A percentile compares a stretch with the other conserved stretches of the same genome.
Conservation (phyloP, 1,140 invertebrate genomes). For the Cotesia glomerata region DNA sequence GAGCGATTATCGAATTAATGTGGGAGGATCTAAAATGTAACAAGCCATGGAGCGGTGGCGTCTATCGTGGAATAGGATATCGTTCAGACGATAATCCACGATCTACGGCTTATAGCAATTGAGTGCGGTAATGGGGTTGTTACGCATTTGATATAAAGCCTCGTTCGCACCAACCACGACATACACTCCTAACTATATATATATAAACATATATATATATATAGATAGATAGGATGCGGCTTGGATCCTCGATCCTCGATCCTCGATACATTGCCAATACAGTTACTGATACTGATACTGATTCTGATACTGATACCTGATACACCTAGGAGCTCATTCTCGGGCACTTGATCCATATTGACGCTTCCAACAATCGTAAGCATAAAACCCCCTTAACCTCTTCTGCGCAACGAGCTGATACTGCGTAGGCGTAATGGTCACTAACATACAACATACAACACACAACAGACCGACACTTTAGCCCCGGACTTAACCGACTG, state of each 20-base stretch:
- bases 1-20: slow-evolving; percentile 48
- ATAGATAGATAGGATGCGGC: no score
- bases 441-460: no score
- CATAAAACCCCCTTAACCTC: neutral
- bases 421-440: no score
- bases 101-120: slow-evolving; percentile 49
- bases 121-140: slow-evolving; percentile 43
- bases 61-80: neutral
- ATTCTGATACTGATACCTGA: neutral
- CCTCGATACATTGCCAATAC: neutral
- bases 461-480: no score
- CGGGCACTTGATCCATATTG: neutral
- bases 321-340: neutral
- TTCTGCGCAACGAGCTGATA: neutral
- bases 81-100: slow-evolving; percentile 37
- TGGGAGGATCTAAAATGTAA: slow-evolving; percentile 12
- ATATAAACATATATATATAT: no score
- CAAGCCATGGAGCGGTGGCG: neutral
- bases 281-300: neutral
- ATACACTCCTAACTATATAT: neutral
- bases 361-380: neutral
- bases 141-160: slow-evolving; percentile 49
- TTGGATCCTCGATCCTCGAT: neutral
- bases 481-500: no score
- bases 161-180: slow-evolving; percentile 21